Percentiles rank a stretch among this genome's conserved stretches.
Conservation (phyloP, 2,888 invertebrate genomes). For the Synergus itoensis region DNA sequence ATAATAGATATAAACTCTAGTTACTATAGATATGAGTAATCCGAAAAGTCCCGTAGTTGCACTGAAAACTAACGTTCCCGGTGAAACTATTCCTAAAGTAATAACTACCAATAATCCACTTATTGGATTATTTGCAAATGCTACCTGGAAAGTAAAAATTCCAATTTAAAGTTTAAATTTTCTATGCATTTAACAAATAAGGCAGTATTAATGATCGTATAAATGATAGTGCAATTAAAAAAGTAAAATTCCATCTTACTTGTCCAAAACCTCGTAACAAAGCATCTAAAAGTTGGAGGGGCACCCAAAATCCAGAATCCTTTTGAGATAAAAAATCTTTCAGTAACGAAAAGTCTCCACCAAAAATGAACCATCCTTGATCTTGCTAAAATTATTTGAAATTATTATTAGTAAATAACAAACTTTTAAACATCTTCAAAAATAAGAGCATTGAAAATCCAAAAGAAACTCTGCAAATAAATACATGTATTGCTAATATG, state of each 20-base stretch:
- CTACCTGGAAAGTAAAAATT: constrained; percentile 67
- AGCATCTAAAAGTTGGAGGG: constrained; percentile 70
- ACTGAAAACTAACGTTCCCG: constrained; percentile 67
- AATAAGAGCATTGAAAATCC: neutral
- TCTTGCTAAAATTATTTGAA: constrained; percentile 53
- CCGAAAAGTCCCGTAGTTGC: constrained; percentile 69
- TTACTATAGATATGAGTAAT: constrained; percentile 71
- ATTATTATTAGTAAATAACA: neutral
- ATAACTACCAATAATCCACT: constrained; percentile 75
- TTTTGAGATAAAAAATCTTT: constrained; percentile 66
- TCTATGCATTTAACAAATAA: neutral
- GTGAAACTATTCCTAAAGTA: constrained; percentile 69
- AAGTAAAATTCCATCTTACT: constrained; percentile 46
- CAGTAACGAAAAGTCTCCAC: constrained; percentile 70
- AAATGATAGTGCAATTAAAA: neutral
- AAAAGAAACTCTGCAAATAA: neutral
- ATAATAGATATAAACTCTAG: constrained; percentile 42
- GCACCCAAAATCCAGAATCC: constrained; percentile 62
- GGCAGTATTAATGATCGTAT: neutral
- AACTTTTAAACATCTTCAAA: neutral
- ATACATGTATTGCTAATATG: neutral
- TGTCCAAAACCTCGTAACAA: constrained; percentile 69
- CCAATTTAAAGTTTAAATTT: neutral
- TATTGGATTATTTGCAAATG: constrained; percentile 77
- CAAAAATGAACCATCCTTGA: constrained; percentile 63